A percentile compares a stretch with the other conserved stretches of the same genome.
These are phyloP conservation scores for Bombus balteatus DNA, from an alignment of 1,140 invertebrate genomes.

Conservation along the genomic window DNA sequence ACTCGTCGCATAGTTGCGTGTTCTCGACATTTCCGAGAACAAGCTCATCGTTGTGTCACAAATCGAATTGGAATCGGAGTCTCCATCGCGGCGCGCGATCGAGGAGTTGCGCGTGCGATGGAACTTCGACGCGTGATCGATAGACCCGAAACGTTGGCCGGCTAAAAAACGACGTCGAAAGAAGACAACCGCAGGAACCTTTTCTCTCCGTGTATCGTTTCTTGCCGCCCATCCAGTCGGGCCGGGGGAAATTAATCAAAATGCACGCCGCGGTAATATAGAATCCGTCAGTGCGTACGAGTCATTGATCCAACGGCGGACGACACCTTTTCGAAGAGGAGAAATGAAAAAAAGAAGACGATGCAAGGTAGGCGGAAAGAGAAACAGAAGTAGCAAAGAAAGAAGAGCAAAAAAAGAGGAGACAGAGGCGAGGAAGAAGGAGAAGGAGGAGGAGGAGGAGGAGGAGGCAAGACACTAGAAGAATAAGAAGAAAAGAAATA, in stretches of 20 bases:
- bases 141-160: constrained; percentile 25
- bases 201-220: constrained; percentile 27
- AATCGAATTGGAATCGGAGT: too few relatives aligned
- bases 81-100: too few relatives aligned
- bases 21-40: too few relatives aligned
- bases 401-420: neutral
- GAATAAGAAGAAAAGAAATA: constrained; percentile 64
- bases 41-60: too few relatives aligned
- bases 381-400: constrained; percentile 14
- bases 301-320: constrained; percentile 56
- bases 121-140: constrained; percentile 40
- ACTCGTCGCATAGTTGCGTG: too few relatives aligned
- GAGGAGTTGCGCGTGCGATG: neutral
- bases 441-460: neutral
- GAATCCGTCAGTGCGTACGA: constrained; percentile 56
- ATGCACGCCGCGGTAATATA: constrained; percentile 55
- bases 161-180: neutral
- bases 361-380: neutral
- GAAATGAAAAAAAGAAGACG: neutral
- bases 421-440: neutral
- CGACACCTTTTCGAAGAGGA: constrained; percentile 39
- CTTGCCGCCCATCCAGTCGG: constrained; percentile 18
- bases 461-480: constrained; percentile 24
- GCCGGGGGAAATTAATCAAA: constrained; percentile 58
- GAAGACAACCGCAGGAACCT: constrained; percentile 25